phyloP scores from a whole-genome alignment of 1,140 invertebrate species.

The Theocolax elegans region DNA sequence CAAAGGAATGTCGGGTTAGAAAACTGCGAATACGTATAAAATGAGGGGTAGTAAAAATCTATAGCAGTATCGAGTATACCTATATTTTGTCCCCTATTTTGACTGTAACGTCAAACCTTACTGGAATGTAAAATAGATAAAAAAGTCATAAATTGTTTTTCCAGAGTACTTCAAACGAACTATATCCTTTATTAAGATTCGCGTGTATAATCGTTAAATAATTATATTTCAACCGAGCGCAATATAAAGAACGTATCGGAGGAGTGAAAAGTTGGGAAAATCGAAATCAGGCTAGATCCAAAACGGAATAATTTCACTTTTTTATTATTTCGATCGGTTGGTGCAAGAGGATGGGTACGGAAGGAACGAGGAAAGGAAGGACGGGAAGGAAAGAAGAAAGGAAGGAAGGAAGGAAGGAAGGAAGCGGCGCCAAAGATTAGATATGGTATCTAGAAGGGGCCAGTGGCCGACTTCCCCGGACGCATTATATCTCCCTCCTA shows the following conservation, averaged over 20 bases:
- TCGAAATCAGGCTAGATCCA: conserved; percentile 12
- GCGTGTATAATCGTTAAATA: too few species aligned
- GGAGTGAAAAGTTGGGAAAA: not conserved
- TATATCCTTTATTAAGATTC: too few species aligned
- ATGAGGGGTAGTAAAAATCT: too few species aligned
- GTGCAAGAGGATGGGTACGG: not conserved
- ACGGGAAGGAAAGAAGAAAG: too few species aligned
- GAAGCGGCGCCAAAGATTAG: conserved; percentile 14
- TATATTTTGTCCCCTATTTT: too few species aligned
- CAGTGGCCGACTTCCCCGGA: conserved; percentile 51
- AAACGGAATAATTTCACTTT: conserved; percentile 9
- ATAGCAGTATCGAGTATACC: too few species aligned
- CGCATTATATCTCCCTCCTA: conserved; percentile 33
- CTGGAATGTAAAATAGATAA: too few species aligned
- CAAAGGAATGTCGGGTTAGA: too few species aligned
- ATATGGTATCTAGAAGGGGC: conserved; percentile 19
- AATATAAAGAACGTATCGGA: not conserved
- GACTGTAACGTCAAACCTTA: too few species aligned
- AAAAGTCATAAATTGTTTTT: too few species aligned
- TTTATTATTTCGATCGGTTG: not conserved
- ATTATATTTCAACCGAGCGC: not conserved
- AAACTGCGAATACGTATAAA: too few species aligned
- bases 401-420: not conserved
- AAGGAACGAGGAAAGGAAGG: not conserved
- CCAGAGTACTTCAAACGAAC: too few species aligned